Base-by-base conservation (phyloP, 2,888 invertebrate species). In the Meta bourneti region DNA sequence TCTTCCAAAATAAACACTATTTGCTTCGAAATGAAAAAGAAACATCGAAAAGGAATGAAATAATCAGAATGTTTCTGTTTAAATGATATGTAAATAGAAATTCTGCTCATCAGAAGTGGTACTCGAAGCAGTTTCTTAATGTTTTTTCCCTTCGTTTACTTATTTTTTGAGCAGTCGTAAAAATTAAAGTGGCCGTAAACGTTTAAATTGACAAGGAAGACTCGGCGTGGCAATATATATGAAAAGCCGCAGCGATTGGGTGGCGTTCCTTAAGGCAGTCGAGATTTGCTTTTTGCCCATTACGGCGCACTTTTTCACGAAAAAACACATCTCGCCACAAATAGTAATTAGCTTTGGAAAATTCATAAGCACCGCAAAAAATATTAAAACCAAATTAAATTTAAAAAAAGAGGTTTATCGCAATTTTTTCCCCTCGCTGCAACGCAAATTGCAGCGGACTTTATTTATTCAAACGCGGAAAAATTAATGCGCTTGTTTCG, bases 51-150 rank as follows among this genome's bases (percentile, higher is more conserved):
- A 16, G 48, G 20, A 87, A 52, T 72, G 72, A 69, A 80, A 87
- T 87, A 80, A 87, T 80, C 87, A 80, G 48, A 79, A 79, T 71
- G 79, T 84, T 87, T 86, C 78, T 61, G 86, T 61, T 78, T 80
- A 61, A 86, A 86, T 79, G 87, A 87, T 87, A 71, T 71, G 87
- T 80, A 87, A 87, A 87, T 79, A 80, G 78, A 87, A 87, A 87
- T 71, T 72, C 71, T 79, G 79, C 79, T 80, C 71, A 80, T 87
- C 79, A 71, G 72, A 79, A 87, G 79, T 51, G 70, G 52, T 51
- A 49, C 78, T 78, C 49, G 19, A 86, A 78, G 78, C 48, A 54
- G 78, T 87, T 87, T 79, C 79, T 72, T 52, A 71, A 80, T 51
- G 79, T 0, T 72, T 84, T 83, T 75, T 83, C 34, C 34, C 34